A percentile compares a stretch with the other conserved stretches of the same genome.
Conservation (phyloP, 2,888 invertebrate species). For the Stenichneumon culpator region DNA sequence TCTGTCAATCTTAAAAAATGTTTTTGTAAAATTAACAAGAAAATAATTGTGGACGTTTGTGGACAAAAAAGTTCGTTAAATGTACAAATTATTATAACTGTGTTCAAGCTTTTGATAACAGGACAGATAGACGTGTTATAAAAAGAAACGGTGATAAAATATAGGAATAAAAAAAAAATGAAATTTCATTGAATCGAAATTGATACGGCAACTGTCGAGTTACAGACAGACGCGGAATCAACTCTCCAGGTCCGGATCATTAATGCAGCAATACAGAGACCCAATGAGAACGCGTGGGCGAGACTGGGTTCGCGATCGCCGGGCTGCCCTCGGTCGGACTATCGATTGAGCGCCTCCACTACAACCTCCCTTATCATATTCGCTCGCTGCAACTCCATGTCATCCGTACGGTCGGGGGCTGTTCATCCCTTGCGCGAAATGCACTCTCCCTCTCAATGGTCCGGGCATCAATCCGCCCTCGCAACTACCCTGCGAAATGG, state of each 20-base stretch:
- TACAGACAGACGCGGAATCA: not conserved
- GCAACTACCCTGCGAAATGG: slow-evolving; percentile 7
- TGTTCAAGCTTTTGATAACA: too few relatives aligned
- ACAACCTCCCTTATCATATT: slow-evolving; percentile 38
- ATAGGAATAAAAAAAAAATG: too few relatives aligned
- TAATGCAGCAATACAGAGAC: not conserved
- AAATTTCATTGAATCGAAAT: not conserved
- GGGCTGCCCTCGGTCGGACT: slow-evolving; percentile 61
- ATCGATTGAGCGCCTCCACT: slow-evolving; percentile 69
- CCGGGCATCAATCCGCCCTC: slow-evolving; percentile 20
- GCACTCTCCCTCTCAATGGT: slow-evolving; percentile 38
- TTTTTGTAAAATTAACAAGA: too few relatives aligned
- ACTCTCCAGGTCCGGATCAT: not conserved
- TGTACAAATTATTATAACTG: too few relatives aligned
- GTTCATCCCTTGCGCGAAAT: not conserved
- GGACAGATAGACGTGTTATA: too few relatives aligned
- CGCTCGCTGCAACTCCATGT: slow-evolving; percentile 21
- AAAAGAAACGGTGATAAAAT: too few relatives aligned
- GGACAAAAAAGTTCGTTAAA: too few relatives aligned
- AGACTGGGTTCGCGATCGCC: slow-evolving; percentile 44
- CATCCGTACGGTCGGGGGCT: slow-evolving; percentile 14
- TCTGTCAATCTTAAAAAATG: too few relatives aligned
- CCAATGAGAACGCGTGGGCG: slow-evolving; percentile 32
- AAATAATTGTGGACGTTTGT: too few relatives aligned
- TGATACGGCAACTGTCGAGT: not conserved